Percentiles rank a stretch among this genome's conserved stretches.
Conservation (phyloP, 2,797 vertebrate genomes). For the Aeoliscus strigatus region DNA sequence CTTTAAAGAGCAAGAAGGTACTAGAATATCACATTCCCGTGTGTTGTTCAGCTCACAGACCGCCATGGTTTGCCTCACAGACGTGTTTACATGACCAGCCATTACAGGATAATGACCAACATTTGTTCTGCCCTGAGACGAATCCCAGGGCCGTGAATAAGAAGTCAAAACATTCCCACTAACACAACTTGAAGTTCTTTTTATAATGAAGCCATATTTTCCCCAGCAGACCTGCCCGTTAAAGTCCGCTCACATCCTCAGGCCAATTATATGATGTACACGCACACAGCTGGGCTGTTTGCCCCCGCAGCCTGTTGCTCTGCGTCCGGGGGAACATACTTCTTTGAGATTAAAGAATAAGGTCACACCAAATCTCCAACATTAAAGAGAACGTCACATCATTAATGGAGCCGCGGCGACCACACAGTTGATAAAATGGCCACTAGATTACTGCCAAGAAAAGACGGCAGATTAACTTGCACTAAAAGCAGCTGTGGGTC, state of each 20-base stretch:
- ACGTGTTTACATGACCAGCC: constrained; percentile 4
- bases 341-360: constrained; percentile 49
- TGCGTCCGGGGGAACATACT: constrained; percentile 26
- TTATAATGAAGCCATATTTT: constrained; percentile 51
- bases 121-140: constrained; percentile 25
- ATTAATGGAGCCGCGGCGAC: constrained; percentile 44
- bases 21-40: too few relatives aligned
- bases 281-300: constrained; percentile 38
- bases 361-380: constrained; percentile 36
- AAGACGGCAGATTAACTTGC: too few relatives aligned
- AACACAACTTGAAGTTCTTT: constrained; percentile 14
- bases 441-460: constrained; percentile 45
- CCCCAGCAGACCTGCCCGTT: constrained; percentile 34
- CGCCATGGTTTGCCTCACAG: background rate
- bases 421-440: constrained; percentile 28
- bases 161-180: constrained; percentile 20
- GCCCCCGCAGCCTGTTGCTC: constrained; percentile 32
- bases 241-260: constrained; percentile 36
- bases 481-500: too few relatives aligned
- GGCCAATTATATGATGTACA: constrained; percentile 46
- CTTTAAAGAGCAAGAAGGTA: too few relatives aligned
- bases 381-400: constrained; percentile 36
- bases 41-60: constrained; percentile 10
- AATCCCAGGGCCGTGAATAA: constrained; percentile 2
- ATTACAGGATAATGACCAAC: too few relatives aligned